A percentile compares a stretch with the other conserved stretches of the same genome.
Evolutionary conservation across 92 coral and sea anemone species (phyloP).

Genomic region (Palythoa grandiflora): DNA sequence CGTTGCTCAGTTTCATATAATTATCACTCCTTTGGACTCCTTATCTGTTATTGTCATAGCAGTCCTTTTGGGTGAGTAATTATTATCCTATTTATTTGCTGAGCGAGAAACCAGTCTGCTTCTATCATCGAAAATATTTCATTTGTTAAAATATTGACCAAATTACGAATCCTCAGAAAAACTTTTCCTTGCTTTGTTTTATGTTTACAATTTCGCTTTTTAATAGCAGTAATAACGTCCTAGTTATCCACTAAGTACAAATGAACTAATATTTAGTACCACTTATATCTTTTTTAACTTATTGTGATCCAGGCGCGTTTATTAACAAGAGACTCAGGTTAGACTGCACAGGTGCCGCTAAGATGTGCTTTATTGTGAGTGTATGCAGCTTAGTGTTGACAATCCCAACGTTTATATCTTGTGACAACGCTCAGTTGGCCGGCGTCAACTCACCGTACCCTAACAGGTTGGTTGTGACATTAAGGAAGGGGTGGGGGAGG

Average conservation of each 20-base stretch:
- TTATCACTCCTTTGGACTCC: too few relatives aligned
- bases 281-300: not conserved
- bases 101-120: not conserved
- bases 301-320: constrained; percentile 72
- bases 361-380: constrained; percentile 83
- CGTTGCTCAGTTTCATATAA: not conserved
- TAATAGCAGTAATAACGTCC: not conserved
- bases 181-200: not conserved
- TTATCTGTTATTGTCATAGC: too few relatives aligned
- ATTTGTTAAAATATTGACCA: not conserved
- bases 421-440: constrained; percentile 66
- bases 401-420: constrained; percentile 65
- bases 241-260: not conserved
- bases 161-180: not conserved
- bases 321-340: constrained; percentile 77
- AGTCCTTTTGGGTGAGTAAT: too few relatives aligned
- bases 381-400: constrained; percentile 55
- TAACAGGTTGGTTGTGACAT: constrained; percentile 49
- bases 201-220: not conserved
- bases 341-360: constrained; percentile 75
- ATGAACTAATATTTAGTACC: too few relatives aligned
- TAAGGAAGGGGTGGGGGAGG: not conserved
- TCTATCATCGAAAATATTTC: not conserved
- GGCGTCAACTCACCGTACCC: constrained; percentile 69
- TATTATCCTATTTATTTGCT: not conserved